Evolutionary conservation across 37 sponge, comb jelly and placozoan genomes (phyloP), one percentile per base, ranked within the genome.

Genomic region (Lycopodina hypogea): DNA sequence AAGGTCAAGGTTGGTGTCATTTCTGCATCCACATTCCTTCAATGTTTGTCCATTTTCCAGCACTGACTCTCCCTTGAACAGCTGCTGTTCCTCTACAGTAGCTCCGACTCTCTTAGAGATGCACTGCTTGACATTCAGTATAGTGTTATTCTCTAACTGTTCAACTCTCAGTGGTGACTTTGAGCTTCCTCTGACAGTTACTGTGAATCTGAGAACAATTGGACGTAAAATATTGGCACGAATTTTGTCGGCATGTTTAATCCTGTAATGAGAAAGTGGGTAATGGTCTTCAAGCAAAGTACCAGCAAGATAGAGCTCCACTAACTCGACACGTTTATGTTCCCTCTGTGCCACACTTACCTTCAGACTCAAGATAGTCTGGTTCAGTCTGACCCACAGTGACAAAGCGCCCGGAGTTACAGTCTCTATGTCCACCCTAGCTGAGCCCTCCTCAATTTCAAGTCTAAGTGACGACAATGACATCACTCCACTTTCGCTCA

Each of bases 301-400:
- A 14, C 80, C 67, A 22, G 80, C 80, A 65, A 73, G 79, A 74
- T 52, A 74, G 26, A 85, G 61, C 41, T 79, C 74, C 58, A 72
- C 73, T 33, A 56, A 4, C 21, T 78, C 80, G 0, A 57, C 28
- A 23, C 67, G 64, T 12, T 74, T 55, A 30, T 26, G 42, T 26
- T 64, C 26, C 24, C 55, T 71, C 12, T 24, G 41, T 23, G 66
- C 40, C 9, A 85, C 78, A 65, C 48, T 26, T n/a, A 72, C 72
- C 38, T 85, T 85, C 34, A 85, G 57, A 64, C 48, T 28, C 30
- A 41, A 38, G 0, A 85, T 58, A 0, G 86, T 85, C 26, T 62
- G 42, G 22, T 69, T 63, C 9, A 51, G 0, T 34, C 60, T 69
- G 6, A 84, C 84, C 84, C 84, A 84, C 61, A 77, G 34, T 3